phyloP scores from a whole-genome alignment of 2,113 vertebrate genomes.

The Pseudopipra pipra region DNA sequence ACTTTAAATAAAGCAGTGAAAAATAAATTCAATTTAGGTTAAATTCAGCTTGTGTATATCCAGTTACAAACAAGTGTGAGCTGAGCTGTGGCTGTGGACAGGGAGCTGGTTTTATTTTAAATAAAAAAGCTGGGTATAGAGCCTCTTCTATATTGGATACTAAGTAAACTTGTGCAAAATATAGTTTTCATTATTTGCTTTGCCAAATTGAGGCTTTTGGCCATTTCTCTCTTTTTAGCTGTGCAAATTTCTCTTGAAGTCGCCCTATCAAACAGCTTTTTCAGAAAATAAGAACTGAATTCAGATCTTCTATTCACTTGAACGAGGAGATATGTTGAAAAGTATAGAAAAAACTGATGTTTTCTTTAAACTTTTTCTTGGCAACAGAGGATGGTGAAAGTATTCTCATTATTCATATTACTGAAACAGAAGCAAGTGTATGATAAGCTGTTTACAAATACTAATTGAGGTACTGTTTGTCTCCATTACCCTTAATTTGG shows the following conservation, averaged over 20 bases:
- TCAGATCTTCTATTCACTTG: background rate
- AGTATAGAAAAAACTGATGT: background rate
- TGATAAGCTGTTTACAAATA: background rate
- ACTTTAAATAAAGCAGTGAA: background rate
- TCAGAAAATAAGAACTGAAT: background rate
- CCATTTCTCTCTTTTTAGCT: background rate
- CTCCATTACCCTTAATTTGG: background rate
- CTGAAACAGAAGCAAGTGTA: background rate
- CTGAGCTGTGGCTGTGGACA: background rate
- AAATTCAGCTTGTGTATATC: background rate
- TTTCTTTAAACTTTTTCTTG: background rate
- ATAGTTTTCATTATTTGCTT: background rate
- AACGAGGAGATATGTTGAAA: background rate
- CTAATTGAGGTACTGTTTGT: background rate
- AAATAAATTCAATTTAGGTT: background rate
- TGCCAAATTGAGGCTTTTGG: background rate
- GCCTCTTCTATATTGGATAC: background rate
- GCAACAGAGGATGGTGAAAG: background rate
- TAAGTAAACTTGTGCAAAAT: background rate
- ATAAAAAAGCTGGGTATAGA: background rate
- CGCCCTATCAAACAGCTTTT: background rate
- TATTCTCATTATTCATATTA: background rate
- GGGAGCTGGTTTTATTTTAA: background rate
- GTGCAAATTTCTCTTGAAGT: background rate
- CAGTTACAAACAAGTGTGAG: background rate